Evolutionary conservation across 2,113 vertebrate genomes (phyloP).

Genomic region (Noturus placidus): DNA sequence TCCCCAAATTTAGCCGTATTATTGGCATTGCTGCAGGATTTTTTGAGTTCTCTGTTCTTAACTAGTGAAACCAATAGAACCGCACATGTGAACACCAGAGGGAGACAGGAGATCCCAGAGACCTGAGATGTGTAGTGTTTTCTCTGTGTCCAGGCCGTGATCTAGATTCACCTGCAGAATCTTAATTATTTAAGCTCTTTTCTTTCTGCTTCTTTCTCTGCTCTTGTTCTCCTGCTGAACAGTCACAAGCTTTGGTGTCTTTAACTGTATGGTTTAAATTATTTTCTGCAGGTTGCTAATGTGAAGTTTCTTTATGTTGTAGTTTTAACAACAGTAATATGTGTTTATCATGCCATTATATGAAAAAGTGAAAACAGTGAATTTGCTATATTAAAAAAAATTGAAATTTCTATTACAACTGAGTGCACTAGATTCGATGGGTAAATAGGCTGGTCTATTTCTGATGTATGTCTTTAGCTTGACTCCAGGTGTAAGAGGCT

Average conservation of each 20-base stretch:
- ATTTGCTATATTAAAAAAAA: background rate
- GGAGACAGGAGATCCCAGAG: conserved; percentile 47
- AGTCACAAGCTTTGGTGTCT: background rate
- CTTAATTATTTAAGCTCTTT: conserved; percentile 70
- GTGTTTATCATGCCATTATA: background rate
- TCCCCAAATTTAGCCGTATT: background rate
- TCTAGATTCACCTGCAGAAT: conserved; percentile 70
- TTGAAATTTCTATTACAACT: background rate
- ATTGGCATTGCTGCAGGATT: background rate
- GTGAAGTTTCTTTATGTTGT: background rate
- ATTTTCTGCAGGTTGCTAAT: background rate
- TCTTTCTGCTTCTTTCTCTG: background rate
- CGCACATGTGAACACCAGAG: conserved; percentile 43
- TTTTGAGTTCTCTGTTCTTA: background rate
- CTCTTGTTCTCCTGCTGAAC: background rate
- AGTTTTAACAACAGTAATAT: background rate
- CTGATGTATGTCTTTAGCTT: background rate
- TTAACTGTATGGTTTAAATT: background rate
- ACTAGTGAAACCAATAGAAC: background rate
- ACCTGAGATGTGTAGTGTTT: conserved; percentile 38
- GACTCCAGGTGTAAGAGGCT: background rate
- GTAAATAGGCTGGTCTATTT: background rate
- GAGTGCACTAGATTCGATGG: background rate
- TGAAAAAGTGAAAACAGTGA: background rate
- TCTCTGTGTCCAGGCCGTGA: conserved; percentile 55